Evolutionary conservation across 2,797 vertebrate species (phyloP), one percentile per base, ranked within the genome.

Genomic region (Melanotaenia pygmaea): DNA sequence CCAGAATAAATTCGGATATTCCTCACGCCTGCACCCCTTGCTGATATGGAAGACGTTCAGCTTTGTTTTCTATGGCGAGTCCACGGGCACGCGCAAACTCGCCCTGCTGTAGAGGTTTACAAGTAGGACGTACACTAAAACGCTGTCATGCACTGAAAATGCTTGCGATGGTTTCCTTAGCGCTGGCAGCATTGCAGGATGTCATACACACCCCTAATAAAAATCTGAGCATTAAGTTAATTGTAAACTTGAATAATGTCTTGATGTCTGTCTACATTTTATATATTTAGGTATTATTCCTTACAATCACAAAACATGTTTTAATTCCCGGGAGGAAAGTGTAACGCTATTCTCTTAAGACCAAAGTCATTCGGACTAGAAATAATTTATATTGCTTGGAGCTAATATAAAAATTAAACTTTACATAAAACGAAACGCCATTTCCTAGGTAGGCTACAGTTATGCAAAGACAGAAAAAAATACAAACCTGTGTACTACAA

Each of bases 11-110:
- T 79, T 86, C 82, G 66, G 83, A 79, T 88, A 86, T 76, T 89
- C 88, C 87, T 86, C 82, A 64, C 77, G 86, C 89, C 87, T 89
- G 90, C 91, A 90, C 71, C 90, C 74, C 88, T 82, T 35, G 89
- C 89, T 91, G 84, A 88, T 93, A 93, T 92, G 92, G 92, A 92
- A 94, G 92, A 92, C 93, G 94, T 70, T 91, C 92, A 92, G 94
- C 95, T 94, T 94, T 95, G 94, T 95, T 95, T 94, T 95, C 93
- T 94, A 91, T 93, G 89, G 90, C 90, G 87, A 91, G 87, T 81
- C 88, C 89, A 53, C 93, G 93, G 91, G 93, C 60, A 77, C 93
- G 93, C 93, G 93, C 93, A 92, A 64, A 86, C 67, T 90, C 91
- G 86, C 91, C 88, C 86, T 88, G 91, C 90, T 81, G 86, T 84